Conservation (phyloP, 2,113 vertebrate species). For the human region GRCh38 chr5:33776001-33776500, state of each 20-base stretch:
- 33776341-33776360: not conserved
- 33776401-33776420: not conserved
- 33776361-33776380: not conserved
- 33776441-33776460: not conserved
- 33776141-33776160: not conserved
- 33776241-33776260: not conserved
- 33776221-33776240: not conserved
- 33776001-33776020: not conserved
- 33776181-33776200: not conserved
- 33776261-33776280: not conserved
- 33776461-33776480: not conserved
- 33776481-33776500: not conserved
- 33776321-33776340: not conserved
- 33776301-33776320: not conserved
- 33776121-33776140: not conserved
- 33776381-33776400: not conserved
- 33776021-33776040: not conserved
- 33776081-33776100: not conserved
- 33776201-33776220: not conserved
- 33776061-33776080: not conserved
- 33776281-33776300: not conserved
- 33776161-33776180: not conserved
- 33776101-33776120: not conserved
- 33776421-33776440: not conserved
- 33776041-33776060: not conserved